phyloP scores from a whole-genome alignment of 2,888 invertebrate genomes.

The Scaptomyza flava region DNA sequence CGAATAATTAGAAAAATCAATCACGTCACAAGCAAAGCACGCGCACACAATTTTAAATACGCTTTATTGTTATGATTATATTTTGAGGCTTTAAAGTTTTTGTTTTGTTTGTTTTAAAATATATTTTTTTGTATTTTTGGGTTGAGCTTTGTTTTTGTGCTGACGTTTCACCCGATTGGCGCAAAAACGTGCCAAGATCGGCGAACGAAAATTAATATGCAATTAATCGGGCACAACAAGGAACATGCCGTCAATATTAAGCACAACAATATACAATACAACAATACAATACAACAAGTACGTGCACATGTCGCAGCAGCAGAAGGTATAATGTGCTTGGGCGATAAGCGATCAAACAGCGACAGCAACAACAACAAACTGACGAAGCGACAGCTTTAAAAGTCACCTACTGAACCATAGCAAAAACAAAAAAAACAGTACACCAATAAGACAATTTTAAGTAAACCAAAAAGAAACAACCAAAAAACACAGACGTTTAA shows the following conservation, averaged over 20 bases:
- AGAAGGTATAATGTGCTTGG: neutral
- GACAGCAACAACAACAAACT: conserved; percentile 66
- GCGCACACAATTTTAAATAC: conserved; percentile 73
- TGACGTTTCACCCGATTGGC: conserved; percentile 72
- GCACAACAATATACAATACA: conserved; percentile 27
- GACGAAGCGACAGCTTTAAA: conserved; percentile 62
- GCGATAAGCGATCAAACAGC: conserved; percentile 69
- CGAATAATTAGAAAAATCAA: conserved; percentile 46
- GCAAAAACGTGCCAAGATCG: conserved; percentile 77
- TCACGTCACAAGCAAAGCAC: conserved; percentile 55
- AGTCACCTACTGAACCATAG: conserved; percentile 73
- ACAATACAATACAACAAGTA: too few species aligned
- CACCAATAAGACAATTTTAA: conserved; percentile 43
- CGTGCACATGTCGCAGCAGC: conserved; percentile 73
- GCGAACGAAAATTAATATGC: conserved; percentile 77
- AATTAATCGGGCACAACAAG: conserved; percentile 78
- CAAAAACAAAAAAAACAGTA: conserved; percentile 32
- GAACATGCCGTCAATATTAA: conserved; percentile 75
- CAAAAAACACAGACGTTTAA: neutral
- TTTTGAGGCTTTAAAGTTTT: conserved; percentile 33
- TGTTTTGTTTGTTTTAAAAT: conserved; percentile 24
- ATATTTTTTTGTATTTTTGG: conserved; percentile 1
- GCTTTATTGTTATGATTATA: conserved; percentile 64
- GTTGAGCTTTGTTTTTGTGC: conserved; percentile 2
- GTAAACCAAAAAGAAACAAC: conserved; percentile 28